Evolutionary conservation across 2,797 vertebrate genomes (phyloP).

Genomic region (Borostomias antarcticus): DNA sequence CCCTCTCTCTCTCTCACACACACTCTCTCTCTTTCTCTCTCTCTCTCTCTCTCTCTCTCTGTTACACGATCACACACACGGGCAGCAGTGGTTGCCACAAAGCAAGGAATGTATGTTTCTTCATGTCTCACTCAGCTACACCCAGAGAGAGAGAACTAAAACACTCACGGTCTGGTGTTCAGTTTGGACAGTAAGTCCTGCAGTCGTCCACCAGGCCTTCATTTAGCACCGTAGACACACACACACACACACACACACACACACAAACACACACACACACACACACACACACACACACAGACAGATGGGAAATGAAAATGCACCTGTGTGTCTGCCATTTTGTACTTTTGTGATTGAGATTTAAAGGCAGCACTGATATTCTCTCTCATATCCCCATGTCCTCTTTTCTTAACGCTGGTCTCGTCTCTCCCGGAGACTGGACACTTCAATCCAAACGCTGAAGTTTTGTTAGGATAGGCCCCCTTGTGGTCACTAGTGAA

Average conservation of each 20-base stretch:
- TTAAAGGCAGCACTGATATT: background rate
- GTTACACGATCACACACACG: background rate
- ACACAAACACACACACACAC: too few species aligned
- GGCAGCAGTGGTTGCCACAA: background rate
- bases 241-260: too few species aligned
- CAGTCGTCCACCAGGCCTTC: too few species aligned
- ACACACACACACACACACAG: too few species aligned
- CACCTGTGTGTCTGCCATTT: too few species aligned
- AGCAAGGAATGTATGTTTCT: background rate
- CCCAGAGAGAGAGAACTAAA: too few species aligned
- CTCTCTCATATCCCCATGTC: background rate
- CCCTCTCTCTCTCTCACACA: background rate
- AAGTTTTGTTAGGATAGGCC: conserved; percentile 29
- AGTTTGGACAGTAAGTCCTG: too few species aligned
- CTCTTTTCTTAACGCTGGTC: too few species aligned
- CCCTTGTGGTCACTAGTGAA: conserved; percentile 48
- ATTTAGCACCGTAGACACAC: too few species aligned
- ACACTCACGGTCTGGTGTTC: too few species aligned
- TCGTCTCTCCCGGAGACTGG: background rate
- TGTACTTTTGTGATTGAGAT: background rate
- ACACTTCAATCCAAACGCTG: background rate
- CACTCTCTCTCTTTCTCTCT: background rate
- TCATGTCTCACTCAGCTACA: background rate
- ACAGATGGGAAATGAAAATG: too few species aligned
- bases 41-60: background rate